Evolutionary conservation across 2,113 vertebrate genomes (phyloP).

Genomic region (Nannobrachium achirus): DNA sequence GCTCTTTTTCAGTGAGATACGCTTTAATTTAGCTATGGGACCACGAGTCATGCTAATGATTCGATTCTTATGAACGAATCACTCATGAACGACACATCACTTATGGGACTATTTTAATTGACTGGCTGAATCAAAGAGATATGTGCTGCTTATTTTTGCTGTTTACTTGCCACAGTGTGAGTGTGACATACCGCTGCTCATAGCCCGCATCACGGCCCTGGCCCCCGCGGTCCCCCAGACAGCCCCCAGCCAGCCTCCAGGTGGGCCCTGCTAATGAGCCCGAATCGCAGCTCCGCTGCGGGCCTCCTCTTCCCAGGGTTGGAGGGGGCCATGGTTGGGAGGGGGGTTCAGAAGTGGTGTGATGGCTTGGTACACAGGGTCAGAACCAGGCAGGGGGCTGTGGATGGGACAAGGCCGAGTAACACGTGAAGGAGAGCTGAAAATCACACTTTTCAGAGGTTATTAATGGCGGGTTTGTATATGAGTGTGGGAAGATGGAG

Average conservation of each 20-base stretch:
- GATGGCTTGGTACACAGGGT: conserved; percentile 62
- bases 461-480: conserved; percentile 64
- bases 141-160: conserved; percentile 22
- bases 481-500: conserved; percentile 70
- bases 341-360: conserved; percentile 56
- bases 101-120: conserved; percentile 68
- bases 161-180: conserved; percentile 44
- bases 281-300: conserved; percentile 71
- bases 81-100: too few species aligned
- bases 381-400: conserved; percentile 71
- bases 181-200: conserved; percentile 73
- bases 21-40: conserved; percentile 30
- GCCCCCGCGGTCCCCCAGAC: conserved; percentile 71
- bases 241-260: conserved; percentile 81
- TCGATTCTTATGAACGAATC: too few species aligned
- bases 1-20: conserved; percentile 20
- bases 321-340: conserved; percentile 36
- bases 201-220: conserved; percentile 83
- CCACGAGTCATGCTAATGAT: too few species aligned
- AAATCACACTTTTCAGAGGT: conserved; percentile 68
- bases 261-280: conserved; percentile 88
- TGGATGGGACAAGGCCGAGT: conserved; percentile 61
- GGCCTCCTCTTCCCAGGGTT: conserved; percentile 80
- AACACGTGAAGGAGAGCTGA: conserved; percentile 54
- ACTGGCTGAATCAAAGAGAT: conserved; percentile 55